Conservation (phyloP, 2,888 invertebrate genomes). For the Pseudeuparius sepicola region DNA sequence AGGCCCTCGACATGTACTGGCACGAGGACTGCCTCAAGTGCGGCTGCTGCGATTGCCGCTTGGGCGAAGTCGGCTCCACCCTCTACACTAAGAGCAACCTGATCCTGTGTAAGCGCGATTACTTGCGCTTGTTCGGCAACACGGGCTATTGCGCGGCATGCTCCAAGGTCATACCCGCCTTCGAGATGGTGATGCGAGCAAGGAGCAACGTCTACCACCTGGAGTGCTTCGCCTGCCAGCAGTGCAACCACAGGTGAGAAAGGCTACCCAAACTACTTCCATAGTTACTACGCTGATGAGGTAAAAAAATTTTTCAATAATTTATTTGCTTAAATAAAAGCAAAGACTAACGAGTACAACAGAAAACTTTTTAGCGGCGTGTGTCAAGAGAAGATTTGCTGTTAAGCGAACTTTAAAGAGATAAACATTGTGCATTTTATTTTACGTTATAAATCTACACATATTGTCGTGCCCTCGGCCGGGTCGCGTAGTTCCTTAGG, state of each 20-base stretch:
- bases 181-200: slow-evolving; percentile 98
- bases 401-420: too few species aligned
- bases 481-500: too few species aligned
- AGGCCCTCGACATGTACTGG: slow-evolving; percentile 90
- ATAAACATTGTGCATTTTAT: too few species aligned
- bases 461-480: too few species aligned
- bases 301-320: too few species aligned
- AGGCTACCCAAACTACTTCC: too few species aligned
- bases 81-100: slow-evolving; percentile 92
- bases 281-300: too few species aligned
- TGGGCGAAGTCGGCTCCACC: slow-evolving; percentile 93
- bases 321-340: too few species aligned
- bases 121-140: slow-evolving; percentile 90
- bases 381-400: too few species aligned
- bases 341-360: too few species aligned
- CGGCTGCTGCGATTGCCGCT: slow-evolving; percentile 92
- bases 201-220: slow-evolving; percentile 94
- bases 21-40: slow-evolving; percentile 97
- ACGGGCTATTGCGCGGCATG: slow-evolving; percentile 96
- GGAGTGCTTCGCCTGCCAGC: slow-evolving; percentile 97
- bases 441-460: too few species aligned
- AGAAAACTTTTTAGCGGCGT: too few species aligned
- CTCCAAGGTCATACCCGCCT: slow-evolving; percentile 95
- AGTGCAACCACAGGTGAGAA: slow-evolving; percentile 96
- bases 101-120: slow-evolving; percentile 91